A percentile compares a stretch with the other conserved stretches of the same genome.
phyloP scores from a whole-genome alignment of 2,888 invertebrate species.

The Pterobdella sp. region DNA sequence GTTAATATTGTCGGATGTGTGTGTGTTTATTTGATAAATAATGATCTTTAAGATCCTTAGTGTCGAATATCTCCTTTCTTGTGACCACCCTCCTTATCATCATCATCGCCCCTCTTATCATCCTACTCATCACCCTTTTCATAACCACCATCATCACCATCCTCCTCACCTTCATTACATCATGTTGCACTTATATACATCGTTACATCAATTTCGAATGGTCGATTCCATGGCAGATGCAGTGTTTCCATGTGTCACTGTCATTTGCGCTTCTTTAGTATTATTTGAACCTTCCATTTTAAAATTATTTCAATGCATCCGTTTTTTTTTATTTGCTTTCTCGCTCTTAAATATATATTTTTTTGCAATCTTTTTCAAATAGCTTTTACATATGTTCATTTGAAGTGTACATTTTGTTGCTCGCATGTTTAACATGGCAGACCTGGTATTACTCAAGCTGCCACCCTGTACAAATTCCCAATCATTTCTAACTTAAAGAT shows the following conservation, averaged over 20 bases:
- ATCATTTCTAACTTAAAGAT: too few relatives aligned
- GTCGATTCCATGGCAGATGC: too few relatives aligned
- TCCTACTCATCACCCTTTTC: background rate
- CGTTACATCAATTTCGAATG: background rate
- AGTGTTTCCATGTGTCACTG: background rate
- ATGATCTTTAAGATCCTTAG: background rate
- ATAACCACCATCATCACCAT: conserved; percentile 1
- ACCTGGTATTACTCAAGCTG: too few relatives aligned
- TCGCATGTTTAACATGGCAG: too few relatives aligned
- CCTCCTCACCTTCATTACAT: background rate
- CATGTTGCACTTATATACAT: background rate
- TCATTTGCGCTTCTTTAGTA: background rate
- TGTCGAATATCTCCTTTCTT: background rate
- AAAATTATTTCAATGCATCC: too few relatives aligned
- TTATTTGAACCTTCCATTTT: background rate
- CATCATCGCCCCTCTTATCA: background rate
- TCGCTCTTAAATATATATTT: too few relatives aligned
- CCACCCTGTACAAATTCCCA: too few relatives aligned
- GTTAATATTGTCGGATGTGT: background rate
- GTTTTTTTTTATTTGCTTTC: too few relatives aligned
- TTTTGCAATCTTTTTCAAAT: too few relatives aligned
- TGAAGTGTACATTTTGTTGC: too few relatives aligned
- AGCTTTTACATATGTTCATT: too few relatives aligned
- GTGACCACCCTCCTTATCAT: background rate
- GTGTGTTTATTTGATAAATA: background rate